Evolutionary conservation across 2,888 invertebrate genomes (phyloP).

Genomic region (Amblyjoppa fuscipennis): DNA sequence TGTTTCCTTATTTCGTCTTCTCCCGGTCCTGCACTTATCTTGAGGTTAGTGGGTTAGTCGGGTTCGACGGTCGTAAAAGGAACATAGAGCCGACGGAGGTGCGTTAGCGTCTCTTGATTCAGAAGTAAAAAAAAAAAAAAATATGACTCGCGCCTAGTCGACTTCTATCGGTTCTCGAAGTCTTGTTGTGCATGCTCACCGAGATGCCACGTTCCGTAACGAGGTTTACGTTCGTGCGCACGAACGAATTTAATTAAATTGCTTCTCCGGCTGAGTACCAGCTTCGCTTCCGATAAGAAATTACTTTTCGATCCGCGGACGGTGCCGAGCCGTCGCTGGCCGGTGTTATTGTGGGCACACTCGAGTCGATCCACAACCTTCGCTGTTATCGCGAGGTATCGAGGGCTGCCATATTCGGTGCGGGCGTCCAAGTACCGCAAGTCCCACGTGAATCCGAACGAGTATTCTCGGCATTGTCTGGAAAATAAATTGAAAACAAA

Average conservation of each 20-base stretch:
- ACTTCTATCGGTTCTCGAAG: conserved; percentile 42
- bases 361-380: conserved; percentile 53
- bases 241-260: conserved; percentile 78
- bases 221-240: conserved; percentile 70
- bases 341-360: conserved; percentile 55
- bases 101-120: conserved; percentile 59
- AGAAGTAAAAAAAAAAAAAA: conserved; percentile 45
- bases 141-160: conserved; percentile 39
- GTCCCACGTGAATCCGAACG: background rate
- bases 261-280: conserved; percentile 62
- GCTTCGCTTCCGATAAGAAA: conserved; percentile 73
- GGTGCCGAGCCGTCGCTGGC: conserved; percentile 31
- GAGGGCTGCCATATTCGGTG: conserved; percentile 45
- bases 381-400: conserved; percentile 63
- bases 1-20: background rate
- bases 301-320: conserved; percentile 74
- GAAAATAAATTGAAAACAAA: conserved; percentile 5
- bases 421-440: conserved; percentile 39
- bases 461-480: conserved; percentile 14
- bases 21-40: conserved; percentile 28
- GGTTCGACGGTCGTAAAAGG: conserved; percentile 49
- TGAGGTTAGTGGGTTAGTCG: conserved; percentile 54
- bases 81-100: conserved; percentile 36
- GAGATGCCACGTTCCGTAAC: conserved; percentile 68
- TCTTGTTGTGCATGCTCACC: conserved; percentile 59